Evolutionary conservation across 2,797 vertebrate species (phyloP).

Genomic region (Ptychobarbus kaznakovi): DNA sequence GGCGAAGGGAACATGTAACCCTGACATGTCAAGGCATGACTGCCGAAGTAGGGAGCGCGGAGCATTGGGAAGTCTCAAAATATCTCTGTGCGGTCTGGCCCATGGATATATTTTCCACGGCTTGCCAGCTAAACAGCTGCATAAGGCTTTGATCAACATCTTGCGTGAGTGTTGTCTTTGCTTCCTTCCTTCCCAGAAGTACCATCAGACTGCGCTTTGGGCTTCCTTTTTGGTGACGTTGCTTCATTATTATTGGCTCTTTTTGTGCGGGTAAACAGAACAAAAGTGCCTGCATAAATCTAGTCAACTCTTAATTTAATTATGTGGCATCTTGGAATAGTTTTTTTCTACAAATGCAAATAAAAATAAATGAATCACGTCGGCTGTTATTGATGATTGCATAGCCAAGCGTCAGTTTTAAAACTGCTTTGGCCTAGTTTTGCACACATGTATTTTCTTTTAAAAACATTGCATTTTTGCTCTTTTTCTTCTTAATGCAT

Average conservation of each 20-base stretch:
- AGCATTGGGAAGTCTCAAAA: constrained; percentile 29
- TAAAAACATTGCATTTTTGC: background rate
- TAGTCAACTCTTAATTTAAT: background rate
- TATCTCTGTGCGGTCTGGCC: constrained; percentile 17
- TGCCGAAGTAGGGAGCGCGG: background rate
- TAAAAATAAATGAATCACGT: background rate
- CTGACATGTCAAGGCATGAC: constrained; percentile 16
- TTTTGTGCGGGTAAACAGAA: background rate
- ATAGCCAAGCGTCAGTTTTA: background rate
- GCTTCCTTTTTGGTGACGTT: background rate
- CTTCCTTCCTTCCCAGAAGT: background rate
- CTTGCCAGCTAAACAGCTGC: constrained; percentile 32
- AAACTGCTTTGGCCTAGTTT: background rate
- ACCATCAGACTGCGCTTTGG: background rate
- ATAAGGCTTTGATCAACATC: constrained; percentile 15
- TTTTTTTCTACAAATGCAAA: background rate
- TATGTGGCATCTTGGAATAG: background rate
- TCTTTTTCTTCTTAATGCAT: background rate
- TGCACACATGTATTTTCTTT: background rate
- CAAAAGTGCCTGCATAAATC: background rate
- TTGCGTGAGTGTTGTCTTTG: constrained; percentile 25
- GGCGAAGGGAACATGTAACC: background rate
- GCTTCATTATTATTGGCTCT: background rate
- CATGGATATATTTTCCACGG: constrained; percentile 5
- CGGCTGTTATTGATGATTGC: background rate